Conservation (phyloP, 2,797 vertebrate species). For the Myotis findleyi region DNA sequence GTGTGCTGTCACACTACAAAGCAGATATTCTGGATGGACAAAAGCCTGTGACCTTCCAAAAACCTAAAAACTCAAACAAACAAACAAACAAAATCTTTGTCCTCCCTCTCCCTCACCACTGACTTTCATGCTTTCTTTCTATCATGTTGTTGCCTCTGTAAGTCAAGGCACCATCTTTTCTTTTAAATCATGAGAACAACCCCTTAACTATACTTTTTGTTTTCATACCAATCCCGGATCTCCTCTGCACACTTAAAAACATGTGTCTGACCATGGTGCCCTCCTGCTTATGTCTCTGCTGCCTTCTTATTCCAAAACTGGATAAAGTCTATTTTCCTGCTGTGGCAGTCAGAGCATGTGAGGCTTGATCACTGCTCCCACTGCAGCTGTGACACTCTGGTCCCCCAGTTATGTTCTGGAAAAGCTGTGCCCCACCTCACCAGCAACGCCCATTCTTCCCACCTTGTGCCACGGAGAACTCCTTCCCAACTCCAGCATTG, state of each 20-base stretch:
- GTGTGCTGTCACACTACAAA: rapidly evolving
- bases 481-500: not conserved
- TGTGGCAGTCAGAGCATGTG: too few species aligned
- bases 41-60: not conserved
- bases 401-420: not conserved
- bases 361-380: not conserved
- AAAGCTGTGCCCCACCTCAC: not conserved
- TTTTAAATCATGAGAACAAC: not conserved
- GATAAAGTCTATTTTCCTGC: too few species aligned
- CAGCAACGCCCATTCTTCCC: too few species aligned
- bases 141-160: rapidly evolving
- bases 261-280: too few species aligned
- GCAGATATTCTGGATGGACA: not conserved
- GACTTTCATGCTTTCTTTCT: not conserved
- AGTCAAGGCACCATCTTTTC: not conserved
- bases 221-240: too few species aligned
- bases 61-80: not conserved
- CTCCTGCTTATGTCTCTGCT: too few species aligned
- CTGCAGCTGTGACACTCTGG: not conserved
- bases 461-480: too few species aligned
- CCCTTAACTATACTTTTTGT: not conserved
- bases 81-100: too few species aligned
- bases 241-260: too few species aligned
- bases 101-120: too few species aligned
- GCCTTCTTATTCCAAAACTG: not conserved